Base-by-base conservation (phyloP, 2,113 vertebrate species). In the Eubucco bourcierii region DNA sequence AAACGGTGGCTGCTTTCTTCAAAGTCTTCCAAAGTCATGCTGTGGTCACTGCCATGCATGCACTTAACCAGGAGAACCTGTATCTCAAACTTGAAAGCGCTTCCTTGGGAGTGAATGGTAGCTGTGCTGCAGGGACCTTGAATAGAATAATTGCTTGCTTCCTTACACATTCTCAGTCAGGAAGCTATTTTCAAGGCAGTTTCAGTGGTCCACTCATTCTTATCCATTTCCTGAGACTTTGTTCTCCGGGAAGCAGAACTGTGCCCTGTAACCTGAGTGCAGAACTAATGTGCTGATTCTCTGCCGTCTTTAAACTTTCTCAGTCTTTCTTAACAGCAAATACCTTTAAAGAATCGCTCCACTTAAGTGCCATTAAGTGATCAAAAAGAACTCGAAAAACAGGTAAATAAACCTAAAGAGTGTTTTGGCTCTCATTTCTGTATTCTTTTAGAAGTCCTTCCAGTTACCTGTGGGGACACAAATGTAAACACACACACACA, bases 191-290 rank as follows among this genome's bases (percentile, higher is more conserved):
- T 59, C 64, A 87, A 77, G 64, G 44, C 39, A 87, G 31, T 58
- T 83, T 71, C 34, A 34, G 53, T 17, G 50, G 63, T 65, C 63
- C 14, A 10, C 58, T 75, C 6, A 7, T 79, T 90, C 41, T 71
- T 88, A 83, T 60, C 81, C 23, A 72, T 78, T 93, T 94, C 82
- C 95, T 75, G 53, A 37, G 52, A 77, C 50, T 89, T 73, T 34
- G 27, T 41, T 91, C 87, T 85, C 52, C 79, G 56, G 71, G 81
- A 87, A 91, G 60, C 10, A 27, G 73, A 90, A 46, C n/a, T 16
- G 8, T 7, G 24, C 33, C 47, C 13, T 78, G 24, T 27, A 34
- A 73, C 53, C 52, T 13, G 12, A 46, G 52, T 7, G 15, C 41
- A 84, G 65, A 87, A 64, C 34, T 33, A 63, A 41, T 50, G 53